A percentile compares a stretch with the other conserved stretches of the same genome.
Evolutionary conservation across 1,140 invertebrate genomes (phyloP).

Genomic region (Agrypnia vestita): DNA sequence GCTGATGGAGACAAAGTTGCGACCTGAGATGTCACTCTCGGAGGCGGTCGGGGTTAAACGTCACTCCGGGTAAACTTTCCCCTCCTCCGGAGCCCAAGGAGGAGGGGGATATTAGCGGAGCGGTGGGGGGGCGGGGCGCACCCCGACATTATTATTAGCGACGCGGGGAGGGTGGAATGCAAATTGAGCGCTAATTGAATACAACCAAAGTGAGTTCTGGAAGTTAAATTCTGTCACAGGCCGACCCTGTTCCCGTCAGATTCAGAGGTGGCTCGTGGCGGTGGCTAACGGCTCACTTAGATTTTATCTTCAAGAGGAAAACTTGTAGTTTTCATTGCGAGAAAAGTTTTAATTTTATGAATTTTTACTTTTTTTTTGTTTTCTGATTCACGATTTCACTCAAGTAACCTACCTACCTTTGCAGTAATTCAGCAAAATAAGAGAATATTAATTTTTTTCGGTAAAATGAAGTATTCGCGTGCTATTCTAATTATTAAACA

Average conservation of each 20-base stretch:
- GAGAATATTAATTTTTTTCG: too few relatives aligned
- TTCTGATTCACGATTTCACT: too few relatives aligned
- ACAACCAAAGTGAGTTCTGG: slow-evolving; percentile 59
- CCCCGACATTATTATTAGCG: slow-evolving; percentile 57
- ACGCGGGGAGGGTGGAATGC: slow-evolving; percentile 56
- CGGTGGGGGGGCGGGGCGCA: slow-evolving; percentile 12
- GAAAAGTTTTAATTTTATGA: slow-evolving; percentile 2
- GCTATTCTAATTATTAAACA: too few relatives aligned
- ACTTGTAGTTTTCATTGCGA: slow-evolving; percentile 22
- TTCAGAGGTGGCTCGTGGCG: slow-evolving; percentile 11
- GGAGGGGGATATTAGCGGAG: slow-evolving; percentile 13
- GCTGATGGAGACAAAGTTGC: slow-evolving; percentile 37
- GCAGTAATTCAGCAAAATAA: too few relatives aligned
- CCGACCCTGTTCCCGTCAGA: slow-evolving; percentile 32
- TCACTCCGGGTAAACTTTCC: slow-evolving; percentile 34
- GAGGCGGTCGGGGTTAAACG: slow-evolving; percentile 35
- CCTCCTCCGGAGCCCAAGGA: slow-evolving; percentile 11
- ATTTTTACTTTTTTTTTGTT: not conserved
- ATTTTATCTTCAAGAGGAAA: slow-evolving; percentile 34
- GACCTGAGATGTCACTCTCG: slow-evolving; percentile 37
- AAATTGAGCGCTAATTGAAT: slow-evolving; percentile 61
- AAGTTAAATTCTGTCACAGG: slow-evolving; percentile 59
- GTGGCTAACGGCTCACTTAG: slow-evolving; percentile 29
- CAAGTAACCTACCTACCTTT: too few relatives aligned
- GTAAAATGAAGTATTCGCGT: too few relatives aligned